Base-by-base conservation (phyloP, 2,113 vertebrate genomes). In the Microtus pennsylvanicus region DNA sequence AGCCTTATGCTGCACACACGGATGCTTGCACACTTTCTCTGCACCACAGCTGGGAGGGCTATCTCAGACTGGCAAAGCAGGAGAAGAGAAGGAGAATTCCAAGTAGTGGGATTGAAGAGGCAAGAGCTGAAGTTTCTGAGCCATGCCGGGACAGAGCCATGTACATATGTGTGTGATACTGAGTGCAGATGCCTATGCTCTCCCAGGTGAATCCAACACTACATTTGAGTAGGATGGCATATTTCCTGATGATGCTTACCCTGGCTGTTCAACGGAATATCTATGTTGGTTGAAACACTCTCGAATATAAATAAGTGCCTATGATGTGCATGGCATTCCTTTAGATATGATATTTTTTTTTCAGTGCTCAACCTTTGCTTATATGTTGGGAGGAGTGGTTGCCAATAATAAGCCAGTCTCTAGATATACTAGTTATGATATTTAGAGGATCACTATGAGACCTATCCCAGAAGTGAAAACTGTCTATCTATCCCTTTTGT, bases 221-320 rank as follows among this genome's bases (percentile, higher is more conserved):
- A 0, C 3, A 38, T 8, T 0, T 76, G 21, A 3, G 9, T 72
- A 30, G 5, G 6, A 74, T 38, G 1, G 2, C 1, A 4, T 90
- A 70, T 74, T 80, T 13, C 22, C 22, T 91, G 47, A 7, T 89
- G 47, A 58, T 52, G 8, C 28, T 58, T 8, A 8, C 45, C n/a
- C 82, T 85, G n/a, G 4, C 35, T 30, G 22, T 19, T 16, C 52
- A 2, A 2, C 28, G 89, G n/a, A n/a, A 89, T 88, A 17, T 86
- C 12, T 74, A 26, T 19, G 16, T n/a, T 74, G 26, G 26, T 7
- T 24, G 13, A 30, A 10, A 52, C 38, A 24, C 1, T 90, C 3
- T 88, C 58, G 38, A 26, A 50, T 85, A 2, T 78, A 63, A 63
- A 24, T 14, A 7, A 12, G 17, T 63, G 19, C 30, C 21, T 1